Percentiles rank a stretch among this genome's conserved stretches.
phyloP scores from a whole-genome alignment of 2,888 invertebrate genomes.

The Oscheius sp. region DNA sequence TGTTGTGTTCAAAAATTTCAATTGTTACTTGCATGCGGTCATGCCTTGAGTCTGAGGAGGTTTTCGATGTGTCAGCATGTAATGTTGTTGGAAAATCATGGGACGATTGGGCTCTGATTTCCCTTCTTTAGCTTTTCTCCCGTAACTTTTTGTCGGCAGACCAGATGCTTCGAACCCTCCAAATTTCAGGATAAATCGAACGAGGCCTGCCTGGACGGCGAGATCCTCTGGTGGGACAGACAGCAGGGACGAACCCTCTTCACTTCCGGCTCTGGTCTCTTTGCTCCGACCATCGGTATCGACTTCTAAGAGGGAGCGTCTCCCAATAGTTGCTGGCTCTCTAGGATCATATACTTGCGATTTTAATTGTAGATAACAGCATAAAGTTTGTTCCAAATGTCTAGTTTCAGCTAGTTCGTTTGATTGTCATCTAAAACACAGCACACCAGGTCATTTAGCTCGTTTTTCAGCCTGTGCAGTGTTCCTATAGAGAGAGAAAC shows the following conservation, averaged over 20 bases:
- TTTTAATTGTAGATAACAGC: slow-evolving; percentile 3
- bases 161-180: no score
- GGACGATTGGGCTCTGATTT: no score
- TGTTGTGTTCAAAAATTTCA: no score
- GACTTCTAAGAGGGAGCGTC: slow-evolving; percentile 54
- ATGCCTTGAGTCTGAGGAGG: no score
- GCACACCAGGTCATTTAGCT: no score
- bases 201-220: slow-evolving; percentile 67
- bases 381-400: neutral
- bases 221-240: slow-evolving; percentile 73
- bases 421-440: no score
- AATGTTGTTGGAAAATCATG: neutral
- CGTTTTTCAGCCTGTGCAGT: no score
- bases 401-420: no score
- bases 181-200: slow-evolving; percentile 60
- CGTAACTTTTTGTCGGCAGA: neutral
- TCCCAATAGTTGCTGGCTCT: neutral
- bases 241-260: slow-evolving; percentile 61
- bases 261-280: slow-evolving; percentile 66
- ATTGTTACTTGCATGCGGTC: no score
- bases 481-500: no score
- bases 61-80: neutral
- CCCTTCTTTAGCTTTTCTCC: no score
- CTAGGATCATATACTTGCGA: slow-evolving; percentile 15
- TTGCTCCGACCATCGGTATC: slow-evolving; percentile 66